Percentiles rank a stretch among this genome's conserved stretches.
phyloP scores from a whole-genome alignment of 2,113 vertebrate species.

The Microcebus ravelobensis region DNA sequence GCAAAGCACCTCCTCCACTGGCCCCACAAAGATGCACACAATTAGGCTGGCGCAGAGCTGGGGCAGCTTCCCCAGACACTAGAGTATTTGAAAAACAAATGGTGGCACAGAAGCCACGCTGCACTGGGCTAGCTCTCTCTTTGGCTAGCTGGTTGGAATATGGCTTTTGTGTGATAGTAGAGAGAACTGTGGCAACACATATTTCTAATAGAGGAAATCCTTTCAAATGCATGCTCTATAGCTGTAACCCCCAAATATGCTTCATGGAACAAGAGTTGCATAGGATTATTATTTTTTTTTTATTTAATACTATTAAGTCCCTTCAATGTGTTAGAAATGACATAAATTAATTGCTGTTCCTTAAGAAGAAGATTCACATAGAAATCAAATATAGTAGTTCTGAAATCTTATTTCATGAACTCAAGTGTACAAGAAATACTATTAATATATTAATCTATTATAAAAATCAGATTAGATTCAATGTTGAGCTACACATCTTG shows the following conservation, averaged over 20 bases:
- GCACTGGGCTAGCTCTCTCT: rapidly evolving
- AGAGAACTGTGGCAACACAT: neutral
- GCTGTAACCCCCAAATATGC: neutral
- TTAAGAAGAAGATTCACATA: neutral
- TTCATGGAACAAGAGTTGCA: neutral
- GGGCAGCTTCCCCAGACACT: neutral
- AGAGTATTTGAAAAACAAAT: neutral
- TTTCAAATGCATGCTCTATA: neutral
- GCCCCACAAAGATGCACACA: rapidly evolving
- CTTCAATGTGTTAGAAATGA: neutral
- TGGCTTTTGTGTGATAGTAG: neutral
- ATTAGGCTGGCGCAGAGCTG: neutral
- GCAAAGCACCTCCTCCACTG: neutral
- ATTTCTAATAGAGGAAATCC: neutral
- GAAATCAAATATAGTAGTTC: neutral
- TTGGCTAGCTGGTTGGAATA: neutral
- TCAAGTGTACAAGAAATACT: neutral
- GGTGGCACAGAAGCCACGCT: rapidly evolving
- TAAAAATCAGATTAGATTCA: neutral
- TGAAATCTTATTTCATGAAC: neutral
- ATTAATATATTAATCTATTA: neutral
- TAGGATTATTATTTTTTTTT: neutral
- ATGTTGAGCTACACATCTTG: neutral
- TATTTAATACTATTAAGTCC: neutral
- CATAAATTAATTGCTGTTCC: neutral